These are phyloP conservation scores for Dolichotis patagonum DNA, from an alignment of 2,113 vertebrate genomes.

Conservation along the genomic window DNA sequence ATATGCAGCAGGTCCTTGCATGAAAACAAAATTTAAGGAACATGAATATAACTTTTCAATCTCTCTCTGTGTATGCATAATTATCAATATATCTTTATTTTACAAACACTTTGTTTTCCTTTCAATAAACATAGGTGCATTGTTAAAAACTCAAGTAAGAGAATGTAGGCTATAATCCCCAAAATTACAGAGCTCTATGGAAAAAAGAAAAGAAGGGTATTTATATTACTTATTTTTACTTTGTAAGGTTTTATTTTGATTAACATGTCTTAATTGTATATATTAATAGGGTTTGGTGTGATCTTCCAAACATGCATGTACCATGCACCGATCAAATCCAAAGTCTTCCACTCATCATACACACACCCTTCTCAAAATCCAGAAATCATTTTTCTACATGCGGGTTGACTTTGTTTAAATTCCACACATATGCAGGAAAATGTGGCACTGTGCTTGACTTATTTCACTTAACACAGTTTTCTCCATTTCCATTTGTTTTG, in stretches of 20 bases:
- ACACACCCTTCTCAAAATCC: too few species aligned
- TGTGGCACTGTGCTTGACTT: neutral
- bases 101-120: neutral
- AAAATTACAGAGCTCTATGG: too few species aligned
- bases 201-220: too few species aligned
- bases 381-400: neutral
- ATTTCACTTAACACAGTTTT: neutral
- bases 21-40: neutral
- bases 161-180: too few species aligned
- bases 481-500: neutral
- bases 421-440: too few species aligned
- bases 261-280: too few species aligned
- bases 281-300: too few species aligned
- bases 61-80: neutral
- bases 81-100: neutral
- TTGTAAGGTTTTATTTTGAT: too few species aligned
- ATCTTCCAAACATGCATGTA: neutral
- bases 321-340: neutral
- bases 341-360: neutral
- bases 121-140: neutral
- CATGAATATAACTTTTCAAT: neutral
- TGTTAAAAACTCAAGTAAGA: neutral
- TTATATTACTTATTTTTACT: too few species aligned
- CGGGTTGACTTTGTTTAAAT: neutral
- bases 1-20: neutral